Conservation (phyloP, 2,113 vertebrate species). For the Cervus canadensis region DNA sequence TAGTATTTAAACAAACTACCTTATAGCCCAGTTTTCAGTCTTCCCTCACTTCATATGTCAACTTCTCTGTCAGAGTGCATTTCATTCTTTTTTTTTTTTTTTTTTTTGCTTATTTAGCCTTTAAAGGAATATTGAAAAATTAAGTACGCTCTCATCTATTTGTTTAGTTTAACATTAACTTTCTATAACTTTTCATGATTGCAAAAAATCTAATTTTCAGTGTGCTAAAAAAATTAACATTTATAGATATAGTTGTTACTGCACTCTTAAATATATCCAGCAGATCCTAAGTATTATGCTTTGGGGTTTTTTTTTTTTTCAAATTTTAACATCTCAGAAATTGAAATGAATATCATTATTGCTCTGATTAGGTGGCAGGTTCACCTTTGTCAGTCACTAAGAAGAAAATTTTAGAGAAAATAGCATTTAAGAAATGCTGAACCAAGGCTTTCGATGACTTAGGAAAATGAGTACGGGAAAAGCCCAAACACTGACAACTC, state of each 20-base stretch:
- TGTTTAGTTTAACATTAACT: background rate
- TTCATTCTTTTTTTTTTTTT: background rate
- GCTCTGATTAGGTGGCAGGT: background rate
- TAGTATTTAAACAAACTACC: background rate
- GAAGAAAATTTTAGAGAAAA: background rate
- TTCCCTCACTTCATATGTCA: background rate
- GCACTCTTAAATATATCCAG: background rate
- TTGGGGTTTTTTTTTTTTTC: background rate
- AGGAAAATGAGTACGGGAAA: background rate
- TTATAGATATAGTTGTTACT: background rate
- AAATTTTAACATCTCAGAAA: background rate
- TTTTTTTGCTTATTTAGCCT: background rate
- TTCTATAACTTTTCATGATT: background rate
- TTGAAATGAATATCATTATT: background rate
- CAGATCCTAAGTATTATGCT: background rate
- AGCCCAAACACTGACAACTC: background rate
- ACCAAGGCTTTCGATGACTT: background rate
- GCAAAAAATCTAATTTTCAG: background rate
- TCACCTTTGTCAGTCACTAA: background rate
- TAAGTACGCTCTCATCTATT: background rate
- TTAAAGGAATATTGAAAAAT: background rate
- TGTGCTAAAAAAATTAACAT: background rate
- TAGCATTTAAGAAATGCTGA: background rate
- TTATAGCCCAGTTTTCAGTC: background rate
- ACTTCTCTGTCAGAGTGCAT: background rate